phyloP scores from a whole-genome alignment of 2,888 invertebrate species.

The Adineta ricciae region DNA sequence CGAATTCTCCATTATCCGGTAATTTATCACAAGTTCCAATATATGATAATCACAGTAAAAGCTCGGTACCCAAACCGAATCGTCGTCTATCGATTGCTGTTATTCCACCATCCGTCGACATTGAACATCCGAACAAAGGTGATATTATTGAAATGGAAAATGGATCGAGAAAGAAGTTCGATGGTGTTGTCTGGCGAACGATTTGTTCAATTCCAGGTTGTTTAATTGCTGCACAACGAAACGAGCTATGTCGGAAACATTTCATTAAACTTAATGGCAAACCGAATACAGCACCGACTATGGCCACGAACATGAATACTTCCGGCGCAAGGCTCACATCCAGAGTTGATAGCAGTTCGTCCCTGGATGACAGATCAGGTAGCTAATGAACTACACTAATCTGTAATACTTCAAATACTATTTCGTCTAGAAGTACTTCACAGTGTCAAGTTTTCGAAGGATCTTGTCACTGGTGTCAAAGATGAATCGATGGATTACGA shows the following conservation, averaged over 20 bases:
- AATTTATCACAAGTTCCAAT: not conserved
- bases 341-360: not conserved
- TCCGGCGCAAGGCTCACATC: not conserved
- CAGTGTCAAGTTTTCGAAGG: not conserved
- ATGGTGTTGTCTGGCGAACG: not conserved
- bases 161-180: constrained; percentile 8
- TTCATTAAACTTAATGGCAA: not conserved
- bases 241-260: constrained; percentile 19
- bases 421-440: too few species aligned
- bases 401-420: too few species aligned
- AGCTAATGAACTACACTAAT: too few species aligned
- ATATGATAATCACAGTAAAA: not conserved
- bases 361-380: not conserved
- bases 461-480: not conserved
- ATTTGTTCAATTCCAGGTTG: not conserved
- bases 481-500: not conserved
- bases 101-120: not conserved
- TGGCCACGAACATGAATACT: not conserved
- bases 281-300: not conserved
- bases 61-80: not conserved
- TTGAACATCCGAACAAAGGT: constrained; percentile 11
- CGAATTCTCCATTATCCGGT: not conserved
- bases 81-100: constrained; percentile 13
- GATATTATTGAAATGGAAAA: constrained; percentile 5
- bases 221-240: constrained; percentile 10